Conservation (phyloP, 2,113 vertebrate genomes). For the Crotalus tigris region DNA sequence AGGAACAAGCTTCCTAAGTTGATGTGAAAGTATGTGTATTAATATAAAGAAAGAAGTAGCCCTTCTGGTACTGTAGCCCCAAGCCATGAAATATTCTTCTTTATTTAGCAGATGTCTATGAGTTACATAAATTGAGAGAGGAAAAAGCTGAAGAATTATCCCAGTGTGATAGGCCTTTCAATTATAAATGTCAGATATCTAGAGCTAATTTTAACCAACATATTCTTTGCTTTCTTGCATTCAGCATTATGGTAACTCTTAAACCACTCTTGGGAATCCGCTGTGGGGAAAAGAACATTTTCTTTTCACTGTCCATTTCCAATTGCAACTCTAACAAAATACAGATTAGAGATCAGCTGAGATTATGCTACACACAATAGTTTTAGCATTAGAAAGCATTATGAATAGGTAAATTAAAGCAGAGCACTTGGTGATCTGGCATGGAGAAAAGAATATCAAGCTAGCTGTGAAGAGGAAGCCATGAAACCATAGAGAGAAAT, state of each 20-base stretch:
- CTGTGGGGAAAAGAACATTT: constrained; percentile 79
- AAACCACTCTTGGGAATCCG: constrained; percentile 61
- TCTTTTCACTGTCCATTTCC: constrained; percentile 67
- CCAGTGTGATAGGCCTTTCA: not conserved
- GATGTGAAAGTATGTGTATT: not conserved
- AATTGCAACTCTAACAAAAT: constrained; percentile 82
- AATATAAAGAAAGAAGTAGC: not conserved
- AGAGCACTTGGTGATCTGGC: constrained; percentile 69
- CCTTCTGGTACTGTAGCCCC: not conserved
- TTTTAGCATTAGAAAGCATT: constrained; percentile 82
- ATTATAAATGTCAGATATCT: constrained; percentile 39
- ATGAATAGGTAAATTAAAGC: constrained; percentile 82
- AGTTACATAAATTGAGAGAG: not conserved
- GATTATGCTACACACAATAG: constrained; percentile 84
- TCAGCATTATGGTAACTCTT: constrained; percentile 45
- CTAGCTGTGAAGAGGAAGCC: constrained; percentile 64
- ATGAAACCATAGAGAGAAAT: constrained; percentile 68
- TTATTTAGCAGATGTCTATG: not conserved
- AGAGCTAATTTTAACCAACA: constrained; percentile 43
- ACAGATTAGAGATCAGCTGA: constrained; percentile 74
- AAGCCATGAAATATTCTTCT: not conserved
- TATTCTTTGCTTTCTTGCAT: constrained; percentile 56
- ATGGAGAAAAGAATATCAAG: constrained; percentile 66
- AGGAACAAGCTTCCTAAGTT: not conserved
- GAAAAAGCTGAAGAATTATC: not conserved